phyloP scores from a whole-genome alignment of 2,888 invertebrate species.

The Eupithecia inturbata region DNA sequence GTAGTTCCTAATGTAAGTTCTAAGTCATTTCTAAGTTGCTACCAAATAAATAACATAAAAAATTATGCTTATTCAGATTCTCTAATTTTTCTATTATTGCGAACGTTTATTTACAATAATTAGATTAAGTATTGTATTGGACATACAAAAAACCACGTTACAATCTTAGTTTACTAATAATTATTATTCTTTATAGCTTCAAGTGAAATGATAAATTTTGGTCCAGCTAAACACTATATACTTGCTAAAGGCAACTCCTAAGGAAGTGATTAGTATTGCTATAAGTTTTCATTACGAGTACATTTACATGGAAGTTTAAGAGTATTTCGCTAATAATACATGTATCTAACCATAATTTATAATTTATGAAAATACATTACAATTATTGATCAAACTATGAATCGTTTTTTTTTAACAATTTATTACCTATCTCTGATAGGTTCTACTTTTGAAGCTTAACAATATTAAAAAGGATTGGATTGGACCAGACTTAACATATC shows the following conservation, averaged over 20 bases:
- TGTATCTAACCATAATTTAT: constrained; percentile 45
- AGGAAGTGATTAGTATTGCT: constrained; percentile 73
- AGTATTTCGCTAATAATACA: constrained; percentile 57
- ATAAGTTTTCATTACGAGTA: constrained; percentile 58
- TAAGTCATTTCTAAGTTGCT: constrained; percentile 69
- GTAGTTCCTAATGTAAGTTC: constrained; percentile 62
- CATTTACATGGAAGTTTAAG: constrained; percentile 62
- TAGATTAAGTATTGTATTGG: constrained; percentile 56
- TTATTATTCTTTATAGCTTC: constrained; percentile 60
- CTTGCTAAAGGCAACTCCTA: constrained; percentile 74
- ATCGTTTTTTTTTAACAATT: constrained; percentile 48
- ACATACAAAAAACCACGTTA: constrained; percentile 72
- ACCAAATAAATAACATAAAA: constrained; percentile 76
- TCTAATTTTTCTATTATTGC: constrained; percentile 77
- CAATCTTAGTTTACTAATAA: constrained; percentile 57
- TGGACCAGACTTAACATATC: constrained; percentile 5
- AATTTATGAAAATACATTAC: constrained; percentile 55
- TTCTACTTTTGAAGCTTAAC: constrained; percentile 46
- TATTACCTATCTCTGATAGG: constrained; percentile 48
- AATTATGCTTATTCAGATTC: constrained; percentile 65
- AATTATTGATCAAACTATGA: constrained; percentile 45
- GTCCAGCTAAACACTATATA: constrained; percentile 82
- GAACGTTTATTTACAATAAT: constrained; percentile 74
- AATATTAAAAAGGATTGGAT: constrained; percentile 19
- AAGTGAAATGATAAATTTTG: constrained; percentile 80